A percentile compares a stretch with the other conserved stretches of the same genome.
These are phyloP conservation scores for Ptilorrhoa leucosticta DNA, from an alignment of 2,113 vertebrate genomes.

Conservation along the genomic window DNA sequence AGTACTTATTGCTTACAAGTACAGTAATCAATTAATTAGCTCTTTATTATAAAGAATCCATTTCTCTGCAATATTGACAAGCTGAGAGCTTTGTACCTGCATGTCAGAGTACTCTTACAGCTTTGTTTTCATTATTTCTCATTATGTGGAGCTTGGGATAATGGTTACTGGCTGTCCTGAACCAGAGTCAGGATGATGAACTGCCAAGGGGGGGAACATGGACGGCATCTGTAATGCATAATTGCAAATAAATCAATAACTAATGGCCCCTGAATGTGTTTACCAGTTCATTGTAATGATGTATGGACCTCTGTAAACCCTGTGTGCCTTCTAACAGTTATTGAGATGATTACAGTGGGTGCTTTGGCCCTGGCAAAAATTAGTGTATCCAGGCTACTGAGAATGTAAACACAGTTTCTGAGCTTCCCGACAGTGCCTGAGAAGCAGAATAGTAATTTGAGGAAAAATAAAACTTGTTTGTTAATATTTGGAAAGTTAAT, in stretches of 20 bases:
- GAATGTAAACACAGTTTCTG: background rate
- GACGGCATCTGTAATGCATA: slow-evolving; percentile 4
- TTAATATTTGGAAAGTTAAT: background rate
- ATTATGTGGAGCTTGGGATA: background rate
- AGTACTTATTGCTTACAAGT: background rate
- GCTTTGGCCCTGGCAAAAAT: background rate
- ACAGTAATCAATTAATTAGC: slow-evolving; percentile 4
- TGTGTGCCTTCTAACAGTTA: slow-evolving; percentile 23
- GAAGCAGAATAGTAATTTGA: background rate
- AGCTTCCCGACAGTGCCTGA: background rate
- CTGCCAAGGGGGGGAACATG: background rate
- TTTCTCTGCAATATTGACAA: background rate
- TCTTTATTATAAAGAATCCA: background rate
- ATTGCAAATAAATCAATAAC: slow-evolving; percentile 66
- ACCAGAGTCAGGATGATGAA: background rate
- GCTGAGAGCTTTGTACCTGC: background rate
- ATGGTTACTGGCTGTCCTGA: slow-evolving; percentile 25
- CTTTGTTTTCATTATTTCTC: slow-evolving; percentile 29
- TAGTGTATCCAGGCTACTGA: background rate
- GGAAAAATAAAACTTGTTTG: background rate
- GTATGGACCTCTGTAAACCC: background rate
- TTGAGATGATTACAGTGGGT: slow-evolving; percentile 3
- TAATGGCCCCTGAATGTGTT: slow-evolving; percentile 59
- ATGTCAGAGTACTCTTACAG: background rate
- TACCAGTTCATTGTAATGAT: slow-evolving; percentile 47